Evolutionary conservation across 2,797 vertebrate genomes (phyloP), one percentile per base, ranked within the genome.

Genomic region (Propithecus perrieri): DNA sequence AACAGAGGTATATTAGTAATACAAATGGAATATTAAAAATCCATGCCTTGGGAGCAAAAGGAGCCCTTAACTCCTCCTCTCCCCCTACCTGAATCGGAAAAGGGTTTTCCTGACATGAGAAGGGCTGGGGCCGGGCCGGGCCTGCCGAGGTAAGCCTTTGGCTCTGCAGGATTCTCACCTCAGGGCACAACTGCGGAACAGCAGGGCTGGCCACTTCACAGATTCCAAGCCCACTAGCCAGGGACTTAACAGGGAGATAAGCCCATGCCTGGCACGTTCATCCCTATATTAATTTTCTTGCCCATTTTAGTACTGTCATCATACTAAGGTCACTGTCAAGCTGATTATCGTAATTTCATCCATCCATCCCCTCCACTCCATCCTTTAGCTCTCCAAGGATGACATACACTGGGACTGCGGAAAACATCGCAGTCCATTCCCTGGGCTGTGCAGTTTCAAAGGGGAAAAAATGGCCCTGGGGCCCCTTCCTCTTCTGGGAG

Each of bases 1-100:
- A 96, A 97, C 67, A 89, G 91, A 97, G 94, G 95, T 93, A 96
- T 94, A 65, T 78, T 74, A 84, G 92, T 67, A 76, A 81, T 88
- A n/a, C 69, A 72, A 67, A 26, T 48, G 69, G 69, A 80, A 57
- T 48, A 69, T 53, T 50, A 33, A 35, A 89, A 85, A 72, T 22
- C 75, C 71, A 78, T 9, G 35, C 46, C 74, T 38, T 63, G 43
- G 90, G 87, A 89, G 61, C 72, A 35, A 76, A 72, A 80, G 89
- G 53, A 78, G 65, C 33, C 57, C 38, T 30, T 6, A 22, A 14
- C 84, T 53, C 91, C 74, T 93, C 2, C 35, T 75, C 61, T 71
- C 33, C 74, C 30, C 17, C 59, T 67, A 38, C 94, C 96, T 95
- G 85, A 95, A 93, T 96, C 71, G 65, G 63, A 89, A 65, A 88